Conservation (phyloP, 2,797 vertebrate genomes). For the Bradypus variegatus region DNA sequence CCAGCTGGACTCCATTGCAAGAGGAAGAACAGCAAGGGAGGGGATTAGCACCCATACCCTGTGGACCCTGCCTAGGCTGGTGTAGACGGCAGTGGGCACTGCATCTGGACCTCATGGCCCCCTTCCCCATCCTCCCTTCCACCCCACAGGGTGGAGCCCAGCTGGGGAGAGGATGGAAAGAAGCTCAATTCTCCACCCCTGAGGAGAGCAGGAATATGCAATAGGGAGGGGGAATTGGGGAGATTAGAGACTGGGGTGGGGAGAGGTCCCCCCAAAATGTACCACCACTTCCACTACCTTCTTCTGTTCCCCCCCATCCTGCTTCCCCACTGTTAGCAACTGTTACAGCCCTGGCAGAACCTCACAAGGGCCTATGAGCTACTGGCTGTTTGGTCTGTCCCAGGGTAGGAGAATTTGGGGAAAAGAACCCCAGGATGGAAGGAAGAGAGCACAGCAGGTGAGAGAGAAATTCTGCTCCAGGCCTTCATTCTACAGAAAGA, state of each 20-base stretch:
- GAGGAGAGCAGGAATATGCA: background rate
- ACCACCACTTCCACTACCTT: background rate
- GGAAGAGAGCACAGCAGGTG: too few relatives aligned
- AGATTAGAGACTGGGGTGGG: too few relatives aligned
- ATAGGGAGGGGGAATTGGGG: background rate
- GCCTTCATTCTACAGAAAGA: background rate
- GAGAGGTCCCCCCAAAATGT: background rate
- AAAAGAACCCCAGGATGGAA: background rate
- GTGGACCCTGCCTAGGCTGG: background rate
- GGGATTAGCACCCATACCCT: background rate
- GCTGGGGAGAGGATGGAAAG: too few relatives aligned
- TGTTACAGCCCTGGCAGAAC: too few relatives aligned
- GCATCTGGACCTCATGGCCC: too few relatives aligned
- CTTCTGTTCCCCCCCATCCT: too few relatives aligned
- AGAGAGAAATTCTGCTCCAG: fast-evolving
- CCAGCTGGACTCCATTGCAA: background rate
- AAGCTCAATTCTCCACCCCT: background rate
- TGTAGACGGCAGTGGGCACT: background rate
- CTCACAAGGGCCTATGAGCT: too few relatives aligned
- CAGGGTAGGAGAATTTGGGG: background rate
- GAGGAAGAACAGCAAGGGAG: background rate
- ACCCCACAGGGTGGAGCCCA: too few relatives aligned
- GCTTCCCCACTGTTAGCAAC: background rate
- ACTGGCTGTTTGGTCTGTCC: too few relatives aligned
- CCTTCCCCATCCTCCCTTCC: too few relatives aligned